Percentiles rank a stretch among this genome's conserved stretches.
These are phyloP conservation scores for Okapia johnstoni DNA, from an alignment of 2,113 vertebrate species.

Conservation along the genomic window DNA sequence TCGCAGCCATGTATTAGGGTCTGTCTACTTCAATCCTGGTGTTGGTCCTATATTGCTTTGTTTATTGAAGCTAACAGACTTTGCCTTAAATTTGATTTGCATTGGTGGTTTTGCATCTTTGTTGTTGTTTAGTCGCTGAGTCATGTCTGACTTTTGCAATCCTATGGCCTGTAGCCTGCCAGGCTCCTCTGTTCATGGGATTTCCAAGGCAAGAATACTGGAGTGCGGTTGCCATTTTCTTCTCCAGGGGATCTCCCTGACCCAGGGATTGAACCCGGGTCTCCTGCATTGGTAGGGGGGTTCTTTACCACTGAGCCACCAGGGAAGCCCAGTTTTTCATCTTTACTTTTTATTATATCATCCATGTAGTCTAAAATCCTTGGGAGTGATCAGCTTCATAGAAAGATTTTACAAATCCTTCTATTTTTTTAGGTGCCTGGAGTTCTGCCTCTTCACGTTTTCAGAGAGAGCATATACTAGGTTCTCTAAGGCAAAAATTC, in stretches of 20 bases:
- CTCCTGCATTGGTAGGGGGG: not conserved
- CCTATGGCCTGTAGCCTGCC: not conserved
- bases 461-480: not conserved
- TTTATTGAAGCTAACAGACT: not conserved
- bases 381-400: not conserved
- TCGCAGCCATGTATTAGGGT: not conserved
- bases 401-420: not conserved
- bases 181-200: not conserved
- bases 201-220: not conserved
- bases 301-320: not conserved
- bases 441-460: not conserved
- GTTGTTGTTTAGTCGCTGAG: not conserved
- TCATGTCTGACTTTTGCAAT: not conserved
- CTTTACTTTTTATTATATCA: slow-evolving; percentile 1
- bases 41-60: not conserved
- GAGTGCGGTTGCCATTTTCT: not conserved
- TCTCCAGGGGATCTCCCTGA: not conserved
- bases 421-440: not conserved
- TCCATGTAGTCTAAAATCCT: not conserved
- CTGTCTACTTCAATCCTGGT: not conserved
- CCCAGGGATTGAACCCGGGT: not conserved
- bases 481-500: not conserved
- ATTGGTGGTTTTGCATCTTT: not conserved
- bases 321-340: not conserved
- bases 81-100: not conserved